Percentiles rank a stretch among this genome's conserved stretches.
Conservation (phyloP, 2,797 vertebrate species). For the Sebastes hubbsi region DNA sequence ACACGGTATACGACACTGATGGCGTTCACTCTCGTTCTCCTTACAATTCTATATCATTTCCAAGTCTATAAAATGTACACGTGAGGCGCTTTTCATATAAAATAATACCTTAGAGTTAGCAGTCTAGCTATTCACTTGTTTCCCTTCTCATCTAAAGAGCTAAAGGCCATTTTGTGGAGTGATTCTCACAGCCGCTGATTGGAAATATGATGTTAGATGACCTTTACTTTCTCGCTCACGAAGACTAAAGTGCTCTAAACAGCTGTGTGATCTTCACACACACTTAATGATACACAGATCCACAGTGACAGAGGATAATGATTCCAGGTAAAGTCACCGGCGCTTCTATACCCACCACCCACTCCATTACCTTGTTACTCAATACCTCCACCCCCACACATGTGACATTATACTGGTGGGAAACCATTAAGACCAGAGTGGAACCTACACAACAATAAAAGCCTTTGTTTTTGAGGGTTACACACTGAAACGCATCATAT, state of each 20-base stretch:
- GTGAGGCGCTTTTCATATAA: not conserved
- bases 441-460: conserved; percentile 6
- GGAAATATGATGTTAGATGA: not conserved
- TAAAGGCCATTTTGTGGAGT: not conserved
- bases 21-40: not conserved
- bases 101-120: not conserved
- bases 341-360: conserved; percentile 6
- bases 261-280: not conserved
- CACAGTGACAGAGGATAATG: conserved; percentile 1
- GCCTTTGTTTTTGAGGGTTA: not conserved
- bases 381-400: conserved; percentile 35
- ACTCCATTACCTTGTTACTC: conserved; percentile 50
- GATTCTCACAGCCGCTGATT: conserved; percentile 1
- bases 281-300: not conserved
- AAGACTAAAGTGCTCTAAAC: not conserved
- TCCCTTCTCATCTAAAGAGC: not conserved
- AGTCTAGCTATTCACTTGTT: not conserved
- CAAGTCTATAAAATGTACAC: not conserved
- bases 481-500: not conserved
- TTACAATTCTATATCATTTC: not conserved
- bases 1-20: not conserved
- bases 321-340: conserved; percentile 36
- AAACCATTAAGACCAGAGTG: conserved; percentile 34
- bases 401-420: conserved; percentile 64
- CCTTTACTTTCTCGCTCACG: not conserved